phyloP scores from a whole-genome alignment of 2,797 vertebrate genomes.

The Siniperca scherzeri region DNA sequence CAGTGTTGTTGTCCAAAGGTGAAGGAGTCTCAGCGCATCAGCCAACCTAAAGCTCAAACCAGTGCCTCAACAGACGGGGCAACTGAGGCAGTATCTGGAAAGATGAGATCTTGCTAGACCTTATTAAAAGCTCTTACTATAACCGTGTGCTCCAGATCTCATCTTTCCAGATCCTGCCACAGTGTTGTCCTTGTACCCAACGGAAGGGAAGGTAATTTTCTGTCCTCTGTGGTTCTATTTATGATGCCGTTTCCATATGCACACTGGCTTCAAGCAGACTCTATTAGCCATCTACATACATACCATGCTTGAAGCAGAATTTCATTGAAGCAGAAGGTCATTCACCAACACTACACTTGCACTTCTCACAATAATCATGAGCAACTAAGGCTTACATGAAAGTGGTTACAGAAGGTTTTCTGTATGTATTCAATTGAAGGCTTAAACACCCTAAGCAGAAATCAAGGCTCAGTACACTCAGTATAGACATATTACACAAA shows the following conservation, averaged over 20 bases:
- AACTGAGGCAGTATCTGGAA: background rate
- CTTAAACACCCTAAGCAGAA: slow-evolving; percentile 25
- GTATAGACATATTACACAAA: slow-evolving; percentile 14
- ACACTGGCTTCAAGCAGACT: slow-evolving; percentile 19
- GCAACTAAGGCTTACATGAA: background rate
- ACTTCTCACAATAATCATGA: slow-evolving; percentile 23
- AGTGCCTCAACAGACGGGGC: background rate
- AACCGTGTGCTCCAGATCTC: background rate
- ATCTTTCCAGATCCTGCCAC: slow-evolving; percentile 11
- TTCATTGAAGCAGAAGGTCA: slow-evolving; percentile 6
- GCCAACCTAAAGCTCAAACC: slow-evolving; percentile 11
- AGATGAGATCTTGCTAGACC: slow-evolving; percentile 10
- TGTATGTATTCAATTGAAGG: background rate
- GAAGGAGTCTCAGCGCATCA: background rate
- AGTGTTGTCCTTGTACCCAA: slow-evolving; percentile 38
- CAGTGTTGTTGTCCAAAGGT: slow-evolving; percentile 27
- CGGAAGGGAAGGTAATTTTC: slow-evolving; percentile 26
- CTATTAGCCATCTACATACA: background rate
- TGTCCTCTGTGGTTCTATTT: slow-evolving; percentile 41
- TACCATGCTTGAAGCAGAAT: slow-evolving; percentile 26
- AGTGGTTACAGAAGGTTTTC: slow-evolving; percentile 2
- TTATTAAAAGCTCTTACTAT: background rate
- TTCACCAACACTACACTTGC: slow-evolving; percentile 1
- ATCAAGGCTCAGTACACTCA: slow-evolving; percentile 26
- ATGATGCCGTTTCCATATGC: slow-evolving; percentile 45